A percentile compares a stretch with the other conserved stretches of the same genome.
These are phyloP conservation scores for Epistrophe eligans DNA, from an alignment of 2,888 invertebrate species.

Conservation along the genomic window DNA sequence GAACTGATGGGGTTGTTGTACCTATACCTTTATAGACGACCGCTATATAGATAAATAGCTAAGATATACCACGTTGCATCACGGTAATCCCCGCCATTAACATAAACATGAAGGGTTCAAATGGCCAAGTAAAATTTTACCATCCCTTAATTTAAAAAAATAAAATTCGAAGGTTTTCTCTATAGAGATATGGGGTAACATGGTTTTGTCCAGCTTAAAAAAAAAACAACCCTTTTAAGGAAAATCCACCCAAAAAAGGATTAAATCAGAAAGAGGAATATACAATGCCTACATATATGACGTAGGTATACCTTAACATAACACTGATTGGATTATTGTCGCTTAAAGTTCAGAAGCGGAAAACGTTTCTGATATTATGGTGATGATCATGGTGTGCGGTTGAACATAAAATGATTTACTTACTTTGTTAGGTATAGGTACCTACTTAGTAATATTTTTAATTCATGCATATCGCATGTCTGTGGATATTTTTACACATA, in stretches of 20 bases:
- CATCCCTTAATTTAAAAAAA: constrained; percentile 28
- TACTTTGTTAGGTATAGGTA: neutral
- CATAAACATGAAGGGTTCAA: constrained; percentile 53
- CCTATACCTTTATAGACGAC: constrained; percentile 19
- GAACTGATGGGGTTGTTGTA: constrained; percentile 18
- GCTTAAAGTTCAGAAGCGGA: neutral
- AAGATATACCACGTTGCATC: constrained; percentile 38
- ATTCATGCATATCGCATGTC: constrained; percentile 57
- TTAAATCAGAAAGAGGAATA: constrained; percentile 21
- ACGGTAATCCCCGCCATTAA: constrained; percentile 55
- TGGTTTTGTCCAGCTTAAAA: constrained; percentile 19
- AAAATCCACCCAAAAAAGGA: constrained; percentile 44
- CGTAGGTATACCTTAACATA: neutral
- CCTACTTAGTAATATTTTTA: neutral
- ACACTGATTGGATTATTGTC: constrained; percentile 49
- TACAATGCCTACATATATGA: neutral
- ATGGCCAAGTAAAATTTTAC: constrained; percentile 30
- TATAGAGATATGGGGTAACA: neutral
- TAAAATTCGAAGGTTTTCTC: neutral
- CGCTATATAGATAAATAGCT: constrained; percentile 38
- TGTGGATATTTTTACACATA: constrained; percentile 50
- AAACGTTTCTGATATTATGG: neutral
- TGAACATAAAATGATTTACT: constrained; percentile 15
- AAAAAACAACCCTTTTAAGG: constrained; percentile 18
- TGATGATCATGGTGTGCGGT: neutral